Conservation (phyloP, 1,140 invertebrate genomes). For the Eueides isabella region DNA sequence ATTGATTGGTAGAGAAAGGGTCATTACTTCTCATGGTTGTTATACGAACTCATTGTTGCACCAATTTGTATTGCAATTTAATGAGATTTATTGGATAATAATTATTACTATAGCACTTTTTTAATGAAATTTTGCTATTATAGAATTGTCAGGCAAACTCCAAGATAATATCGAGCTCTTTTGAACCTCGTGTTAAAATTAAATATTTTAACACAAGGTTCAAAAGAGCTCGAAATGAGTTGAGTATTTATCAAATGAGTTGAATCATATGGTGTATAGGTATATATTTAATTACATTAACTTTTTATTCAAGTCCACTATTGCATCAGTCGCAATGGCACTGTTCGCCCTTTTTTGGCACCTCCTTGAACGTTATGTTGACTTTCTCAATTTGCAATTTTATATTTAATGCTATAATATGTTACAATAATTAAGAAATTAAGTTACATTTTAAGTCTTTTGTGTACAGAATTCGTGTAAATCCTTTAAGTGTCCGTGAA, state of each 20-base stretch:
- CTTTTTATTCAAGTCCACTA: neutral
- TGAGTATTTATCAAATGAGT: too few relatives aligned
- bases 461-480: too few relatives aligned
- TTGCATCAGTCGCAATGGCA: neutral
- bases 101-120: too few relatives aligned
- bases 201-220: too few relatives aligned
- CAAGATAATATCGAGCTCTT: too few relatives aligned
- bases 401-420: neutral
- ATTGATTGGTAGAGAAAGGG: constrained; percentile 6
- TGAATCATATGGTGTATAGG: too few relatives aligned
- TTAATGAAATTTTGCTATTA: too few relatives aligned
- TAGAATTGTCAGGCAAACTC: too few relatives aligned
- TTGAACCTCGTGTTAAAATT: too few relatives aligned
- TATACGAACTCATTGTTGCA: neutral
- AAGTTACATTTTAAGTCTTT: neutral
- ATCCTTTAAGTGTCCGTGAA: too few relatives aligned
- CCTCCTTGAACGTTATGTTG: neutral
- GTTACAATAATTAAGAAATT: neutral
- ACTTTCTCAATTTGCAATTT: neutral
- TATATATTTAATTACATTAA: too few relatives aligned
- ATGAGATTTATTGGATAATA: neutral
- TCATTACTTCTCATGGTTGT: neutral
- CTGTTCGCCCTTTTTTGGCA: neutral
- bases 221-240: too few relatives aligned
- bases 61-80: neutral